Evolutionary conservation across 1,140 invertebrate genomes (phyloP).

Genomic region (Muscidifurax raptorellus): DNA sequence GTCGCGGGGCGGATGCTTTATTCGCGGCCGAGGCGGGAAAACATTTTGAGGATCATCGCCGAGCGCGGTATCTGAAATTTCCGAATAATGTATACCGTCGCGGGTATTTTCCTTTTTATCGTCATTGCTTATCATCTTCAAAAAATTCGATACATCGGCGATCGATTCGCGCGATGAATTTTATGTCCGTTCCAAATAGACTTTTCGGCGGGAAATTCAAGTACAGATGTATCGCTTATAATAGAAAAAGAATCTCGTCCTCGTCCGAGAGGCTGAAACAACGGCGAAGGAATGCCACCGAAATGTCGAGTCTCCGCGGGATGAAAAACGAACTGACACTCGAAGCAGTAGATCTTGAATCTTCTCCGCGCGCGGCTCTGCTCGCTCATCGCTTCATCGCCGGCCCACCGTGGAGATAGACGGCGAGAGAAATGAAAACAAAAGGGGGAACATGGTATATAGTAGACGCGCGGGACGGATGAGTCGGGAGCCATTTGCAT

Average conservation of each 20-base stretch:
- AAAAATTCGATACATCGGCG: too few relatives aligned
- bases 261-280: not conserved
- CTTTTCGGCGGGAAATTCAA: too few relatives aligned
- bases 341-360: not conserved
- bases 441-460: not conserved
- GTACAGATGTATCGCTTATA: too few relatives aligned
- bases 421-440: constrained; percentile 6
- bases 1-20: not conserved
- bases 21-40: not conserved
- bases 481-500: not conserved
- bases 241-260: not conserved
- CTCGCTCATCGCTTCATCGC: constrained; percentile 14
- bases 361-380: not conserved
- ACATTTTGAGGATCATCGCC: not conserved
- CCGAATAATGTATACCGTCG: not conserved
- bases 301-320: not conserved
- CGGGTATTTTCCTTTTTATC: not conserved
- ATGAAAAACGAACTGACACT: constrained; percentile 26
- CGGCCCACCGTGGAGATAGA: constrained; percentile 1
- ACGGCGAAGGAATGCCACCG: not conserved
- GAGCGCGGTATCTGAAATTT: not conserved
- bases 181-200: too few relatives aligned
- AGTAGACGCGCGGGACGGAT: not conserved
- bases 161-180: too few relatives aligned
- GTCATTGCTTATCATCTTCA: not conserved